These are phyloP conservation scores for Notolepis coatsorum DNA, from an alignment of 2,797 vertebrate genomes.

Conservation along the genomic window DNA sequence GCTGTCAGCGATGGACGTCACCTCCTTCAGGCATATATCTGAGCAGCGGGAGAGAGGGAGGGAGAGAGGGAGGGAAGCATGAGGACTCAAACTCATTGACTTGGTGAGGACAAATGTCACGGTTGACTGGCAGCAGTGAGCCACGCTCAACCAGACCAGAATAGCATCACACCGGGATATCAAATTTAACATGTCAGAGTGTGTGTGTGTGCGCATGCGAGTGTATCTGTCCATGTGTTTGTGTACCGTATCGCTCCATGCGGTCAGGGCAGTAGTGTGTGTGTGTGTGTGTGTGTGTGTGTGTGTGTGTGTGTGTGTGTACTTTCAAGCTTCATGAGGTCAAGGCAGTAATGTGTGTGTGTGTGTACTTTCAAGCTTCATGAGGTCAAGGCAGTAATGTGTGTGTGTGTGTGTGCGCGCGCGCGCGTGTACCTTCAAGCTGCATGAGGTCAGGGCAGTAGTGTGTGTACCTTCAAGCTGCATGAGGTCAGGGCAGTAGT, in stretches of 20 bases:
- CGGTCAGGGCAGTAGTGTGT: constrained; percentile 20
- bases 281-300: neutral
- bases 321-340: constrained; percentile 89
- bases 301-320: constrained; percentile 26
- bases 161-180: constrained; percentile 51
- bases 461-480: no score
- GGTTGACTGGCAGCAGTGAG: constrained; percentile 32
- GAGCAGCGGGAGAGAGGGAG: constrained; percentile 41
- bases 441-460: no score
- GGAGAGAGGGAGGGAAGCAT: constrained; percentile 33
- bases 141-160: constrained; percentile 28
- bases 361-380: no score
- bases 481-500: no score
- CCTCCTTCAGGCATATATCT: constrained; percentile 98
- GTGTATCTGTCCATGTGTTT: no score
- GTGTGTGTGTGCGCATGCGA: no score
- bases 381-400: no score
- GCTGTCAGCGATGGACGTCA: constrained; percentile 93
- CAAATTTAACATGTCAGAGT: constrained; percentile 29
- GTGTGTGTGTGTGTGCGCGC: neutral
- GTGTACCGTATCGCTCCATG: neutral
- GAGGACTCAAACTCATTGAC: constrained; percentile 49
- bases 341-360: constrained; percentile 71
- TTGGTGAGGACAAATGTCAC: constrained; percentile 60
- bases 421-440: no score